Evolutionary conservation across 2,888 invertebrate species (phyloP).

Genomic region (Pollenia angustigena): DNA sequence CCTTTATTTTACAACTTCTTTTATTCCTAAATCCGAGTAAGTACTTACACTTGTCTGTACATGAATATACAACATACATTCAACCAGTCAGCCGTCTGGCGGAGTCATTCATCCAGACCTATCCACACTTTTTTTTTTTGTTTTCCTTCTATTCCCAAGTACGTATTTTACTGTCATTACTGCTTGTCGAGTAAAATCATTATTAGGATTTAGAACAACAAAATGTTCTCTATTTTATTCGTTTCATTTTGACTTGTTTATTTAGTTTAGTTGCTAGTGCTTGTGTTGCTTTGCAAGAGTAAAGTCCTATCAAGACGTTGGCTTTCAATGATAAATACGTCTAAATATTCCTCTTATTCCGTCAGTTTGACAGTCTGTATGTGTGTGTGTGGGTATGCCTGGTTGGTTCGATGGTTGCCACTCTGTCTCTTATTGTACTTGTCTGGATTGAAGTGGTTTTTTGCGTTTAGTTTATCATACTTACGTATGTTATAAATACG

Average conservation of each 20-base stretch:
- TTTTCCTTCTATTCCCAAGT: slow-evolving; percentile 28
- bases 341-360: slow-evolving; percentile 32
- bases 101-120: not conserved
- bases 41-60: slow-evolving; percentile 23
- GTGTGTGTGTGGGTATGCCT: not conserved
- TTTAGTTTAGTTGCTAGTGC: slow-evolving; percentile 32
- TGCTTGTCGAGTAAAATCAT: slow-evolving; percentile 64
- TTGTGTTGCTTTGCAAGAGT: slow-evolving; percentile 15
- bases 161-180: slow-evolving; percentile 65
- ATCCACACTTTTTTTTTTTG: not conserved
- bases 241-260: slow-evolving; percentile 15
- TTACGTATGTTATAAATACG: slow-evolving; percentile 53
- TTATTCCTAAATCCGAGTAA: slow-evolving; percentile 6
- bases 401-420: slow-evolving; percentile 16
- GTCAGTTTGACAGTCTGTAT: slow-evolving; percentile 25
- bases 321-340: slow-evolving; percentile 52
- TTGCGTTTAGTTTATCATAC: slow-evolving; percentile 9
- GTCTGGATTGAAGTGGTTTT: slow-evolving; percentile 58
- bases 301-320: slow-evolving; percentile 57
- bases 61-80: slow-evolving; percentile 10
- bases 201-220: slow-evolving; percentile 57
- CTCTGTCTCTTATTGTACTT: slow-evolving; percentile 40
- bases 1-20: slow-evolving; percentile 6
- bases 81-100: not conserved
- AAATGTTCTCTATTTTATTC: slow-evolving; percentile 16